A percentile compares a stretch with the other conserved stretches of the same genome.
Evolutionary conservation across 2,797 vertebrate species (phyloP).

Genomic region (Spinus olivaceus): DNA sequence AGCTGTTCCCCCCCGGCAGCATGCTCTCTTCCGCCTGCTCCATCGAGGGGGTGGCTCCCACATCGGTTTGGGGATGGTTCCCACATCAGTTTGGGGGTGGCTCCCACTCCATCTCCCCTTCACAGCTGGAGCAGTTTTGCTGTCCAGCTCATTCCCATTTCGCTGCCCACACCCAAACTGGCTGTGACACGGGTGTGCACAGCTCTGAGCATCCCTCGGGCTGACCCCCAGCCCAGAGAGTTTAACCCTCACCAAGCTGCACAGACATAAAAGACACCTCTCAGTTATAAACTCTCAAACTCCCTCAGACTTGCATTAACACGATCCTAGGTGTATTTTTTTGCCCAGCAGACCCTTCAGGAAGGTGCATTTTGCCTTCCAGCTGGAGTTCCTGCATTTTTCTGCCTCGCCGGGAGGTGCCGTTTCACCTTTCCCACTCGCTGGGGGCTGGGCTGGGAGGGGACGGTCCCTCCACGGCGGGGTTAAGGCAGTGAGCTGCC

Average conservation of each 20-base stretch:
- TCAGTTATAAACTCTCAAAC: neutral
- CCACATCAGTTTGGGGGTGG: rapidly evolving
- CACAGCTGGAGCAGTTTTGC: neutral
- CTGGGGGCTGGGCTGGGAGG: neutral
- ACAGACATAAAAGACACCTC: rapidly evolving
- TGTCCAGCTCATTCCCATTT: neutral
- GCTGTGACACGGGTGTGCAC: neutral
- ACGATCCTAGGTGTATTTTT: neutral
- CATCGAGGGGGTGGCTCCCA: rapidly evolving
- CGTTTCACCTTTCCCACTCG: rapidly evolving
- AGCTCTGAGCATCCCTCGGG: neutral
- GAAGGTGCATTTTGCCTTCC: neutral
- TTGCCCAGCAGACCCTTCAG: neutral
- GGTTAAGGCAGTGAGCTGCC: conserved; percentile 45
- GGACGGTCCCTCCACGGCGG: neutral
- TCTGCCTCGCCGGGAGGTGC: rapidly evolving
- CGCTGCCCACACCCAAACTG: neutral
- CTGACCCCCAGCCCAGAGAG: neutral
- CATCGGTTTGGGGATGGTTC: rapidly evolving
- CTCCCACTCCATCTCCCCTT: neutral
- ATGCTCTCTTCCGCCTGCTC: neutral
- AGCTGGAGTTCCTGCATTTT: neutral
- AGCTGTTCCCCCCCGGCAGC: neutral
- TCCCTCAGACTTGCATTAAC: neutral
- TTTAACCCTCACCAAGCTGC: rapidly evolving